A percentile compares a stretch with the other conserved stretches of the same genome.
Evolutionary conservation across 2,113 vertebrate genomes (phyloP).

Genomic region (Tamias sibiricus): DNA sequence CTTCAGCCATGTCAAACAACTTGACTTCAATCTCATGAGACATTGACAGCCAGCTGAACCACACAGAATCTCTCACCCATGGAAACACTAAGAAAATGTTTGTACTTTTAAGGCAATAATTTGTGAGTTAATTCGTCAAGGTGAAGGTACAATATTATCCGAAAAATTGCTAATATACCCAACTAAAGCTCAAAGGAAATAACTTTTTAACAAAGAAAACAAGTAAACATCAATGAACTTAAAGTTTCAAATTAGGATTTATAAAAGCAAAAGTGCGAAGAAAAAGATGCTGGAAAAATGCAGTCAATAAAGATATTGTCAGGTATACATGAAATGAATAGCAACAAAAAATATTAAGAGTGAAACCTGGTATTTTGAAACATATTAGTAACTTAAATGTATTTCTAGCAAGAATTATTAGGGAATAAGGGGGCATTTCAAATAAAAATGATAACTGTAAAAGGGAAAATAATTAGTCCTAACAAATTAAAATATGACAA

Average conservation of each 20-base stretch:
- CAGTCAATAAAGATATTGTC: background rate
- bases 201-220: background rate
- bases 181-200: background rate
- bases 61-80: background rate
- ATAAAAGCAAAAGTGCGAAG: background rate
- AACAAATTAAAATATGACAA: background rate
- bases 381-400: background rate
- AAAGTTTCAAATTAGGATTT: background rate
- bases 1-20: fast-evolving
- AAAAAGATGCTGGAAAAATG: background rate
- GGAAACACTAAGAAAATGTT: background rate
- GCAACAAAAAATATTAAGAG: background rate
- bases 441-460: background rate
- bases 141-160: background rate
- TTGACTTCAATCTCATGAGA: background rate
- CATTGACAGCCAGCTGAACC: background rate
- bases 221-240: background rate
- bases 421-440: background rate
- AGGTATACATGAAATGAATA: background rate
- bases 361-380: background rate
- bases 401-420: background rate
- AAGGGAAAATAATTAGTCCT: background rate
- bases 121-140: background rate
- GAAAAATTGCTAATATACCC: background rate
- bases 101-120: background rate